phyloP scores from a whole-genome alignment of 2,797 vertebrate genomes.

The Crocodylus rhombifer region DNA sequence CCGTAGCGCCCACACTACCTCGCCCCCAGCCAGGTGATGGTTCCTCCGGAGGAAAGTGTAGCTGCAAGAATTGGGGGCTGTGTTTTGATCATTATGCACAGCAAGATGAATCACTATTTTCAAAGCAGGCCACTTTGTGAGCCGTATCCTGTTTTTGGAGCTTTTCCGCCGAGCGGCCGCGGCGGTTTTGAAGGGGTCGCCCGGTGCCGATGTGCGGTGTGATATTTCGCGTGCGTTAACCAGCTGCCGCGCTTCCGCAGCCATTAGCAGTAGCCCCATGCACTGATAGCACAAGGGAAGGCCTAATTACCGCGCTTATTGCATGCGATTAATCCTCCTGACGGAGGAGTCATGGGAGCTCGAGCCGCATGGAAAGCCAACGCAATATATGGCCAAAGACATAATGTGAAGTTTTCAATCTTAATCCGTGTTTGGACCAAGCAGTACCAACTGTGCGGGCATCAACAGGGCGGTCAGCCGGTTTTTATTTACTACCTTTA shows the following conservation, averaged over 20 bases:
- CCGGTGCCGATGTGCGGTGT: background rate
- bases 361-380: background rate
- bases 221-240: background rate
- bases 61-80: background rate
- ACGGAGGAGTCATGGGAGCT: background rate
- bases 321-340: slow-evolving; percentile 53
- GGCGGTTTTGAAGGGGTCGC: background rate
- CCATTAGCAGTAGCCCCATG: background rate
- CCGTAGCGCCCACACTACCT: no score
- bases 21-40: background rate
- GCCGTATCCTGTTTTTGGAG: rapidly evolving
- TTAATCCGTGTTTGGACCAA: slow-evolving; percentile 32
- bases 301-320: slow-evolving; percentile 4
- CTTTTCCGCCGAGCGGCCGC: background rate
- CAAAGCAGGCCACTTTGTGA: background rate
- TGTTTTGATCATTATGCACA: background rate
- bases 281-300: slow-evolving; percentile 7
- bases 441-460: slow-evolving; percentile 19
- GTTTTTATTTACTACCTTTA: slow-evolving; percentile 56
- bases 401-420: background rate
- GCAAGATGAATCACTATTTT: slow-evolving; percentile 46
- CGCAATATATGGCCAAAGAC: rapidly evolving
- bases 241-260: slow-evolving; percentile 48
- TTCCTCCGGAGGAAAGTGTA: background rate
- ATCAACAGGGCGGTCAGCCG: background rate